Base-by-base conservation (phyloP, 2,888 invertebrate genomes). In the Agonopterix heracliana region DNA sequence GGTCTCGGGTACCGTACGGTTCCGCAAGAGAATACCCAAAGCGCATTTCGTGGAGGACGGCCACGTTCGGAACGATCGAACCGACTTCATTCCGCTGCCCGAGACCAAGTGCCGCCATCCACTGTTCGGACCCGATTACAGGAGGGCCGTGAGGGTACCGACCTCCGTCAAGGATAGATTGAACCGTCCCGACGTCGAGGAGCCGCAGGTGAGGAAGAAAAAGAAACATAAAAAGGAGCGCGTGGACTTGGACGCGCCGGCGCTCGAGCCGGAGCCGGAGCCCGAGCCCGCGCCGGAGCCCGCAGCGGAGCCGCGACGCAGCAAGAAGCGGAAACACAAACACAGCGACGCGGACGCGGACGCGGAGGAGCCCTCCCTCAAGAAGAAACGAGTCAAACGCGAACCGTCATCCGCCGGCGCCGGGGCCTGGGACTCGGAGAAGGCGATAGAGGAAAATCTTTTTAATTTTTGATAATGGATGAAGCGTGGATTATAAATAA, bases 31-130 rank as follows among this genome's bases (percentile, higher is more conserved):
- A 56, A 73, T 84, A 52, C 84, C 83, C 8, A 83, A 81, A 59
- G 60, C 67, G 17, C 77, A 76, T 56, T 60, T 71, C 36, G 61
- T 59, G 12, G 70, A 78, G 45, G 71, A 77, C 50, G 67, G 65
- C 48, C 50, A 59, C 11, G 65, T 71, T 45, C 53, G 60, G 0
- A 70, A 68, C 48, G 68, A 74, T 62, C 74, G 74, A 51, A 67
- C 60, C 1, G 70, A 69, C 55, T 78, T 77, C 50, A 79, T 81
- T 54, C 78, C 81, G 10, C 56, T 85, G 41, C 85, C 85, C 1
- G 78, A 79, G 38, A 84, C 81, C 8, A 84, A 84, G 61, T 73
- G 71, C 51, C 73, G 85, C 1, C 86, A 86, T 61, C 86, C 85
- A 5, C 66, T 86, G 1, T 82, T 86, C 60, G 85, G 85, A 1